Percentiles rank a stretch among this genome's conserved stretches.
These are phyloP conservation scores for Idaea biselata DNA, from an alignment of 2,888 invertebrate species.

Conservation along the genomic window DNA sequence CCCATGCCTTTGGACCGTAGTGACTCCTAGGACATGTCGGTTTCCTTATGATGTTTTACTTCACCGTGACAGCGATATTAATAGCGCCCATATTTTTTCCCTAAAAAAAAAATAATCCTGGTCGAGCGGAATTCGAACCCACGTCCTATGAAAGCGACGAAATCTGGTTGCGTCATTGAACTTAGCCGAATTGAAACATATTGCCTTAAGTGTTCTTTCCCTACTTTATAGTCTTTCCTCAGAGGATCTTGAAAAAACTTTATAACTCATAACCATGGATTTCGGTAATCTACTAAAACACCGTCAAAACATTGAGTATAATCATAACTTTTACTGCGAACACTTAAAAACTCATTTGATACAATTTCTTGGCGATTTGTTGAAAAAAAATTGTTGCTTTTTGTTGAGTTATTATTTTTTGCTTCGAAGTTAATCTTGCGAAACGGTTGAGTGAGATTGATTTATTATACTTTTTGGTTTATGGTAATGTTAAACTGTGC, in stretches of 20 bases:
- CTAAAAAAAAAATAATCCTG: too few relatives aligned
- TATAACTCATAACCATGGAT: background rate
- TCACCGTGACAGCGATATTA: too few relatives aligned
- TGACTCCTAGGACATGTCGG: too few relatives aligned
- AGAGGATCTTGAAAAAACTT: background rate
- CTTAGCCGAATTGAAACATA: background rate
- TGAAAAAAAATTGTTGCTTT: conserved; percentile 22
- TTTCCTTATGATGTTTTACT: too few relatives aligned
- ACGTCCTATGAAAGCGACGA: too few relatives aligned
- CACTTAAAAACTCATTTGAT: conserved; percentile 42
- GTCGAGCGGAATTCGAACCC: too few relatives aligned
- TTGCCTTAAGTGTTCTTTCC: background rate
- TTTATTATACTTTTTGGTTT: background rate
- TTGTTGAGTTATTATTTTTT: conserved; percentile 6
- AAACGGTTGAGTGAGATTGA: conserved; percentile 1
- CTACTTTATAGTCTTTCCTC: background rate
- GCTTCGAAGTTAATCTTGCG: background rate
- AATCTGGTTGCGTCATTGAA: too few relatives aligned
- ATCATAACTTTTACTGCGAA: conserved; percentile 35
- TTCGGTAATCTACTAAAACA: background rate
- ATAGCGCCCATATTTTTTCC: too few relatives aligned
- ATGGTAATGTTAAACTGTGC: background rate
- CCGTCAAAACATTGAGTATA: conserved; percentile 10
- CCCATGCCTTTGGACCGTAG: too few relatives aligned
- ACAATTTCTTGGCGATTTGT: conserved; percentile 37